phyloP scores from a whole-genome alignment of 2,797 vertebrate genomes.

The Phalanger gymnotis region DNA sequence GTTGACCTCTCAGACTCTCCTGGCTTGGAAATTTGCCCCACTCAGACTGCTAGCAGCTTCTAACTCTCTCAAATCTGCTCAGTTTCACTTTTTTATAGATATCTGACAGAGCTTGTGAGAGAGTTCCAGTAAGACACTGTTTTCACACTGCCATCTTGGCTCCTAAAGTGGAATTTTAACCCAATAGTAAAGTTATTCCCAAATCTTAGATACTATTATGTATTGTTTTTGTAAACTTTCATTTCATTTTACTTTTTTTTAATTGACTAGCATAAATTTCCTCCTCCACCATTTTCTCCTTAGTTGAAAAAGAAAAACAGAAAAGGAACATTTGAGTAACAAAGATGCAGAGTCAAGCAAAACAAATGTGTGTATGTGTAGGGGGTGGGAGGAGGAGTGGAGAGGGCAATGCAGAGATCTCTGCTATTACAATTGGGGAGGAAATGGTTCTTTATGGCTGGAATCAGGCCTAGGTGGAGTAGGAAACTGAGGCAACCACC shows the following conservation, averaged over 20 bases:
- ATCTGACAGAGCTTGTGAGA: too few species aligned
- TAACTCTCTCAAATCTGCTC: too few species aligned
- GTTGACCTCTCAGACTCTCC: too few species aligned
- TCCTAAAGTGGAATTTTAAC: slow-evolving; percentile 28
- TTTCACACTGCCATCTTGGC: too few species aligned
- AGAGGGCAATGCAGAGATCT: neutral
- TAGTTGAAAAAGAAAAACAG: neutral
- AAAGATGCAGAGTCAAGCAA: neutral
- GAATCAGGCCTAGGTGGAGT: neutral
- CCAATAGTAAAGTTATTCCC: neutral
- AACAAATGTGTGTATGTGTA: neutral
- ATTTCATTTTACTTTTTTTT: neutral
- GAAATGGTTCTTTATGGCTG: neutral
- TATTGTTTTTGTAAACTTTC: neutral
- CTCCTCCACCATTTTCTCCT: neutral
- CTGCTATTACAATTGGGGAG: neutral
- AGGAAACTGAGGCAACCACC: neutral
- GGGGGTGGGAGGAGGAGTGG: neutral
- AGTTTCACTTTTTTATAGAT: too few species aligned
- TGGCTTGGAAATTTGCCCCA: too few species aligned
- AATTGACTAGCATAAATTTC: neutral
- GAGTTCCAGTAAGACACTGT: too few species aligned
- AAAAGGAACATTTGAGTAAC: neutral
- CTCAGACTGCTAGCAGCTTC: too few species aligned
- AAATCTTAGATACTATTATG: neutral